Conservation (phyloP, 2,888 invertebrate genomes). For the Hydropsyche betteni region DNA sequence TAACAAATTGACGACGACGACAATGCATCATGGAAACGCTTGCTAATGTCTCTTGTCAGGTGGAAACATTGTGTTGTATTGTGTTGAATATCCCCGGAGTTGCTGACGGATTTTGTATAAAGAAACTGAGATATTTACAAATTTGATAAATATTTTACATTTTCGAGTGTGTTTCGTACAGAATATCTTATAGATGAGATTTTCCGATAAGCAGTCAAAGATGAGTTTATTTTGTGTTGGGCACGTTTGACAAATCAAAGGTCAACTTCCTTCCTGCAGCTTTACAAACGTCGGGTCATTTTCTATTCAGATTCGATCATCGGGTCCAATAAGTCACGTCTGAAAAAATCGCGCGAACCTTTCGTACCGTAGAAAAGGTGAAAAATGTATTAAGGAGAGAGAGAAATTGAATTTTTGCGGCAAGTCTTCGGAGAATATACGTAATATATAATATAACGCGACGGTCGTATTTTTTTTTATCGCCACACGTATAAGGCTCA, state of each 20-base stretch:
- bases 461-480: too few species aligned
- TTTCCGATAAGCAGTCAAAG: constrained; percentile 45
- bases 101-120: too few species aligned
- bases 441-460: too few species aligned
- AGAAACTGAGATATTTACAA: too few species aligned
- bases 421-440: too few species aligned
- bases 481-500: too few species aligned
- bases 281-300: constrained; percentile 7
- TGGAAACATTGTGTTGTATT: too few species aligned
- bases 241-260: constrained; percentile 8
- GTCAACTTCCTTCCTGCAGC: constrained; percentile 11
- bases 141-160: too few species aligned
- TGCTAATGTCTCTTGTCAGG: too few species aligned
- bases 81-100: too few species aligned
- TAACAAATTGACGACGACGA: constrained; percentile 21
- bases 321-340: constrained; percentile 26
- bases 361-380: constrained; percentile 1
- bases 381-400: neutral
- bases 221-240: constrained; percentile 41
- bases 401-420: constrained; percentile 1
- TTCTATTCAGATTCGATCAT: constrained; percentile 30
- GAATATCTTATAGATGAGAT: neutral
- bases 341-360: constrained; percentile 20
- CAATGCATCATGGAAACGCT: constrained; percentile 16
- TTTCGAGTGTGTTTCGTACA: too few species aligned